phyloP scores from a whole-genome alignment of 2,113 vertebrate genomes.

The Uropsilus gracilis region DNA sequence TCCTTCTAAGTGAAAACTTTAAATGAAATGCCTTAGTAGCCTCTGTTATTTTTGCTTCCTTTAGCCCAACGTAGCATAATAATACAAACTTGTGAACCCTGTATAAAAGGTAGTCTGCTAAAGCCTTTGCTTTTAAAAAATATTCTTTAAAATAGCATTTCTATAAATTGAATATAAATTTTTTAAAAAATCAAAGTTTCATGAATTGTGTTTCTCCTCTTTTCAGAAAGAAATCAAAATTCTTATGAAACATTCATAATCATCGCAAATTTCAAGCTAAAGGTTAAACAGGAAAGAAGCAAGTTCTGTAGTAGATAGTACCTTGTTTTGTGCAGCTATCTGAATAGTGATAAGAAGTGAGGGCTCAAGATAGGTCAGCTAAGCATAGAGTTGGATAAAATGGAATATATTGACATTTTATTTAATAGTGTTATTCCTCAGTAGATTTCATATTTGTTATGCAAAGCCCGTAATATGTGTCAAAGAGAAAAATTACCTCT shows the following conservation, averaged over 20 bases:
- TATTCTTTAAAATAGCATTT: slow-evolving; percentile 44
- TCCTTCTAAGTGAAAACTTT: slow-evolving; percentile 37
- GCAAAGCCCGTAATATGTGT: not conserved
- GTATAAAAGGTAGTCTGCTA: not conserved
- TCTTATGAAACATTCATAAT: slow-evolving; percentile 10
- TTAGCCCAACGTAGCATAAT: not conserved
- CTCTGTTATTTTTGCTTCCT: not conserved
- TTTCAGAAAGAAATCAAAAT: slow-evolving; percentile 18
- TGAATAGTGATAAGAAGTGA: slow-evolving; percentile 31
- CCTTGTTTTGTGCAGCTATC: not conserved
- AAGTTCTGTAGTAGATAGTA: slow-evolving; percentile 34
- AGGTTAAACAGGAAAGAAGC: not conserved
- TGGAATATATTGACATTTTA: not conserved
- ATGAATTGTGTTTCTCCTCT: slow-evolving; percentile 25
- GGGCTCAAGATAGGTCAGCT: not conserved
- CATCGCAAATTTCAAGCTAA: slow-evolving; percentile 14
- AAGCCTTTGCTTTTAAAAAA: slow-evolving; percentile 10
- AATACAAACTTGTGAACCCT: not conserved
- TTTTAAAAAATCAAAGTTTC: not conserved
- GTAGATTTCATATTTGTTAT: not conserved
- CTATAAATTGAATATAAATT: slow-evolving; percentile 9
- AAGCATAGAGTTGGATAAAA: slow-evolving; percentile 31
- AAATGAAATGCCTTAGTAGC: not conserved
- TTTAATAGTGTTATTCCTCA: not conserved
- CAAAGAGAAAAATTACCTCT: not conserved